Conservation (phyloP, 2,888 invertebrate species). For the Cenopis cana region DNA sequence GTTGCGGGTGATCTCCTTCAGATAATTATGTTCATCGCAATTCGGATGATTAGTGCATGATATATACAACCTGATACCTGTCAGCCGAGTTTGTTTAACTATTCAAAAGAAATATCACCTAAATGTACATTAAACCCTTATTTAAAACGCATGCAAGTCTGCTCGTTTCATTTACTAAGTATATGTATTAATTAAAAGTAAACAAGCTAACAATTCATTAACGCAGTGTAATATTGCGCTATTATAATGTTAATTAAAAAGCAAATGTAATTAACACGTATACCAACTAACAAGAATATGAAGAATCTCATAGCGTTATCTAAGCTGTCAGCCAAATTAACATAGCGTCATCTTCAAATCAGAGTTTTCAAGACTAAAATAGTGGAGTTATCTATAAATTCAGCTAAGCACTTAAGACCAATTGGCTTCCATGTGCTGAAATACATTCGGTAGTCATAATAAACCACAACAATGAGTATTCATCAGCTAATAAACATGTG, state of each 20-base stretch:
- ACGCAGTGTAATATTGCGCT: not conserved
- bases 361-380: too few relatives aligned
- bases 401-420: conserved; percentile 3
- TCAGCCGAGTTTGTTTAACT: too few relatives aligned
- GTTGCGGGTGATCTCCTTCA: too few relatives aligned
- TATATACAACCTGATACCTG: too few relatives aligned
- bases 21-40: too few relatives aligned
- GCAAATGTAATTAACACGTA: conserved; percentile 31
- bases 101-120: too few relatives aligned
- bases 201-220: conserved; percentile 10
- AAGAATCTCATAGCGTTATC: conserved; percentile 24
- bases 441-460: conserved; percentile 41
- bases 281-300: conserved; percentile 22
- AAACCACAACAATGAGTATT: conserved; percentile 43
- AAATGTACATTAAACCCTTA: too few relatives aligned
- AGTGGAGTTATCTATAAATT: not conserved
- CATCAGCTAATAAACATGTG: conserved; percentile 52
- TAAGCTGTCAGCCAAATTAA: conserved; percentile 31
- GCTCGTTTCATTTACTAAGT: not conserved
- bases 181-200: conserved; percentile 21
- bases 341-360: conserved; percentile 11
- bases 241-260: conserved; percentile 10
- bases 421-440: not conserved
- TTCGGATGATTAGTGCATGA: too few relatives aligned
- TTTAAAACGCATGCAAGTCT: not conserved